Percentiles rank a stretch among this genome's conserved stretches.
phyloP scores from a whole-genome alignment of 1,140 invertebrate species.

The Trichonephila clavata region DNA sequence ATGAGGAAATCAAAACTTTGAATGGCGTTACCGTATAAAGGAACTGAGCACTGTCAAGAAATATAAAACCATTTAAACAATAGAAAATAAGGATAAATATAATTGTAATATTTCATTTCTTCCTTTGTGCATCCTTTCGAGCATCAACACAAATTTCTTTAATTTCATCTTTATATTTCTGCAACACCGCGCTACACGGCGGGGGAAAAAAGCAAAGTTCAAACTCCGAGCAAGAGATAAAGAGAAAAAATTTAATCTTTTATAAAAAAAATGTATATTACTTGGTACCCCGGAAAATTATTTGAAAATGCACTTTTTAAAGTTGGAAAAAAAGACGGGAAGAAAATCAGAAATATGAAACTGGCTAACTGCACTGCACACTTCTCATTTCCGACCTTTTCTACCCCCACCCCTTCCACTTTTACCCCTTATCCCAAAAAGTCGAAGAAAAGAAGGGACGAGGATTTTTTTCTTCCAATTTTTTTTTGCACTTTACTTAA shows the following conservation, averaged over 20 bases:
- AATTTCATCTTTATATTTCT: not conserved
- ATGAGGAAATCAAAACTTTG: too few species aligned
- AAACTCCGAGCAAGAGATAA: not conserved
- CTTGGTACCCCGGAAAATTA: slow-evolving; percentile 10
- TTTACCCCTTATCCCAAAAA: too few species aligned
- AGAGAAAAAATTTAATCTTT: not conserved
- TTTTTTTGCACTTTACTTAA: slow-evolving; percentile 58
- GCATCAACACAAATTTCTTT: too few species aligned
- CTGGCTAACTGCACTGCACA: not conserved
- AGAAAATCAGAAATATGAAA: not conserved
- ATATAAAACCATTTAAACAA: too few species aligned
- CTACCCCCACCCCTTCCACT: not conserved
- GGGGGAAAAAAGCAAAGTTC: not conserved
- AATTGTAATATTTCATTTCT: too few species aligned
- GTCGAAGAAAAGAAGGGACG: not conserved
- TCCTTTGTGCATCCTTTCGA: too few species aligned
- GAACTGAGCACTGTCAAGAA: too few species aligned
- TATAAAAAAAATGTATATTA: not conserved
- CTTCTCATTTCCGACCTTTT: slow-evolving; percentile 41
- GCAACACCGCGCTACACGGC: not conserved
- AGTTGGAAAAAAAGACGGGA: not conserved
- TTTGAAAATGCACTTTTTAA: slow-evolving; percentile 28
- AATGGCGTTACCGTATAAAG: too few species aligned
- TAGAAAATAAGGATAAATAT: too few species aligned
- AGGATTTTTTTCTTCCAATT: not conserved